A percentile compares a stretch with the other conserved stretches of the same genome.
Conservation (phyloP, 2,113 vertebrate species). For the Rhadina sibilatrix region DNA sequence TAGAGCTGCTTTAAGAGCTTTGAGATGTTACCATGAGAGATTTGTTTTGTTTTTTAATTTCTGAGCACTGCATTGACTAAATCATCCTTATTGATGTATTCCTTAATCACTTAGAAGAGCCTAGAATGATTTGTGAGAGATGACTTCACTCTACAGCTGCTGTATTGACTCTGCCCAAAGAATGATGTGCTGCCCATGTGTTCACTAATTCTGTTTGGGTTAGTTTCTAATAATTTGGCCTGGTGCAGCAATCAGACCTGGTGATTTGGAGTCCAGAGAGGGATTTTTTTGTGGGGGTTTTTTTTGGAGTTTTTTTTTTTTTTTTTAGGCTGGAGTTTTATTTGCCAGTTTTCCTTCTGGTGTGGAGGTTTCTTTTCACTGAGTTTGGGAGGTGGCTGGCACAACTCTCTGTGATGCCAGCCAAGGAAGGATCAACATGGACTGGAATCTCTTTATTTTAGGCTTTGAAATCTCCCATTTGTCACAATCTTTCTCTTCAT, state of each 20-base stretch:
- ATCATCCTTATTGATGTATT: neutral
- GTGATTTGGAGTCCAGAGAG: neutral
- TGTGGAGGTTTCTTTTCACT: neutral
- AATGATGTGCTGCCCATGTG: neutral
- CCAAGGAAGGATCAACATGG: neutral
- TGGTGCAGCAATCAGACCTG: neutral
- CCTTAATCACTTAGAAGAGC: slow-evolving; percentile 1
- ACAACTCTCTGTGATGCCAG: neutral
- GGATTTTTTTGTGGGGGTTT: neutral
- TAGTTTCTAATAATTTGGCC: neutral
- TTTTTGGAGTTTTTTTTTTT: neutral
- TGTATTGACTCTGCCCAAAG: neutral
- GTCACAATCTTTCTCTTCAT: neutral
- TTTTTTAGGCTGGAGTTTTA: neutral
- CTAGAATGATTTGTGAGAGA: neutral
- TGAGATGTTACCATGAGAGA: neutral
- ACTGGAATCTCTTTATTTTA: neutral
- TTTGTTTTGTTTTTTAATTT: neutral
- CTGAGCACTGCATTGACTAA: neutral
- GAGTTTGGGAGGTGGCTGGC: rapidly evolving
- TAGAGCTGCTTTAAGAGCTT: neutral
- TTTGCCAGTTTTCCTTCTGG: neutral
- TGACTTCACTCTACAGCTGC: neutral
- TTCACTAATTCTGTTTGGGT: neutral
- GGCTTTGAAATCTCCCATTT: neutral